Evolutionary conservation across 35 echinoderm and acorn worm species (phyloP), one percentile per base, ranked within the genome.

Genomic region (Lytechinus variegatus): DNA sequence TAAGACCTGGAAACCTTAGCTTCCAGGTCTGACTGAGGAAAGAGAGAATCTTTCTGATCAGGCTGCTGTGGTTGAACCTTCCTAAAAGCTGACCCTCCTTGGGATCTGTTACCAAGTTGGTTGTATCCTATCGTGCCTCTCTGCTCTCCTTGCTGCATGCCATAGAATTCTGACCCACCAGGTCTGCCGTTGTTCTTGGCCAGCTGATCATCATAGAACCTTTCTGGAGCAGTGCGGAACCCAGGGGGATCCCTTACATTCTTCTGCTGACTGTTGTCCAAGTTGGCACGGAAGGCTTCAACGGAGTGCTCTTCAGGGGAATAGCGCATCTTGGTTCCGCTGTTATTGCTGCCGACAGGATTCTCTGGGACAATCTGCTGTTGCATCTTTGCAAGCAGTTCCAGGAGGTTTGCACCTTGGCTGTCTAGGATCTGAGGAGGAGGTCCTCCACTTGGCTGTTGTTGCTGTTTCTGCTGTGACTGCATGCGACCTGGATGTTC

Each of bases 351-450:
- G 3, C 91, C 91, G 5, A 92, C 27, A 0, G 52, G 28, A 54
- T 61, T 72, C 60, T 95, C 87, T 54, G 89, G 94, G 24, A 87
- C 56, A n/a, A 94, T 95, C 95, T 97, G 96, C 24, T 91, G 92
- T 87, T 97, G 94, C 52, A 97, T 51, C 53, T 92, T 95, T 5
- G 95, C 79, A 21, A 97, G 96, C 56, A 97, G 86, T 44, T 97
- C 95, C 16, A 97, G 71, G 55, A 95, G 88, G 54, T 93, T 97
- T 7, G 54, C 87, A 51, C 87, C 88, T 27, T 96, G 88, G 86
- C 44, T 79, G 88, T 92, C 56, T n/a, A 95, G 86, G 55, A 94
- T 29, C 86, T 88, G 11, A 19, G 87, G 54, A 61, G 51, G 87
- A 6, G 54, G 87, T 89, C 86, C 28, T 28, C 79, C n/a, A 12